phyloP scores from a whole-genome alignment of 1,140 invertebrate genomes.

The Drosophila santomea region DNA sequence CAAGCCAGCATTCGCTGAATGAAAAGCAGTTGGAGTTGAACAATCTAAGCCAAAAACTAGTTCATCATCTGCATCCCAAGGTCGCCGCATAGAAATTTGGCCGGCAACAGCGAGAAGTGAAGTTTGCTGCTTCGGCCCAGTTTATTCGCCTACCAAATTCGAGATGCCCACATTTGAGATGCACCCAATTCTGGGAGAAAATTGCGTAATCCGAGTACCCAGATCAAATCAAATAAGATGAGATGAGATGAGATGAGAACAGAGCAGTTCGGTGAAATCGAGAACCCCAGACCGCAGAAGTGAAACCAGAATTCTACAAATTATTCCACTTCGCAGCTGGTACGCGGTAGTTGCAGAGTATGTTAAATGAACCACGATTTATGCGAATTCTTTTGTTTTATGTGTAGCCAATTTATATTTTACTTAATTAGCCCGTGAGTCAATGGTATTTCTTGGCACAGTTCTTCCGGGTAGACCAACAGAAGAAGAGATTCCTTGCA shows the following conservation, averaged over 20 bases:
- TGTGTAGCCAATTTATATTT: slow-evolving; percentile 17
- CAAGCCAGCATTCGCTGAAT: slow-evolving; percentile 20
- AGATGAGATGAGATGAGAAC: slow-evolving; percentile 1
- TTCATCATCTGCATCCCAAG: slow-evolving; percentile 42
- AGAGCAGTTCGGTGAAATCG: neutral
- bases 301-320: slow-evolving; percentile 48
- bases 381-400: slow-evolving; percentile 17
- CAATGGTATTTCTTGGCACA: neutral
- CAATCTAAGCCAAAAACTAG: slow-evolving; percentile 37
- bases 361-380: slow-evolving; percentile 28
- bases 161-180: slow-evolving; percentile 19
- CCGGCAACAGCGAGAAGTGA: slow-evolving; percentile 27
- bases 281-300: slow-evolving; percentile 15
- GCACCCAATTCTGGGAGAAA: slow-evolving; percentile 15
- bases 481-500: too few species aligned
- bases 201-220: slow-evolving; percentile 34
- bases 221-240: slow-evolving; percentile 4
- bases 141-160: slow-evolving; percentile 4
- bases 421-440: slow-evolving; percentile 13
- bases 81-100: slow-evolving; percentile 34
- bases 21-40: slow-evolving; percentile 27
- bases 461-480: slow-evolving; percentile 9
- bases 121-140: slow-evolving; percentile 19
- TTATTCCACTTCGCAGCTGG: slow-evolving; percentile 22
- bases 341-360: slow-evolving; percentile 33